These are phyloP conservation scores for Mylabris phalerata DNA, from an alignment of 1,140 invertebrate genomes.

Conservation along the genomic window DNA sequence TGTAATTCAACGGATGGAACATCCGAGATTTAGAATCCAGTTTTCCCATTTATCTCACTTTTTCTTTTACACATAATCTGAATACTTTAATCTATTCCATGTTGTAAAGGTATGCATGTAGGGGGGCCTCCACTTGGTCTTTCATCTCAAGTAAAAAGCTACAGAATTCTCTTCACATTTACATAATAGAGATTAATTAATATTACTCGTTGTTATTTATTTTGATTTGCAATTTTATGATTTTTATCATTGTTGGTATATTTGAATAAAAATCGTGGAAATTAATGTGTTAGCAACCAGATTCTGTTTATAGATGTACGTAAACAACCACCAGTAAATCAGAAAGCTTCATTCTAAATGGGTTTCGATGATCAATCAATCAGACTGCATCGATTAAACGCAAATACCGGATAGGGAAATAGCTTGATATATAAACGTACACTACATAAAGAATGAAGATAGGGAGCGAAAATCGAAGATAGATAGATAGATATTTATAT, in stretches of 20 bases:
- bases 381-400: conserved; percentile 4
- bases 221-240: neutral
- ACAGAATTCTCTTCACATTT: no score
- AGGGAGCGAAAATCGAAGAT: no score
- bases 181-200: no score
- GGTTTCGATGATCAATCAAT: neutral
- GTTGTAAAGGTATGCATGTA: neutral
- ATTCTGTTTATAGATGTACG: conserved; percentile 3
- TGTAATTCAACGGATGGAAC: conserved; percentile 6
- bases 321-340: conserved; percentile 1
- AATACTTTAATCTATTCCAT: conserved; percentile 10
- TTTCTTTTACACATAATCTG: conserved; percentile 7
- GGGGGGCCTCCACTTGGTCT: neutral
- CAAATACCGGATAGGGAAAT: conserved; percentile 1
- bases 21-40: conserved; percentile 8
- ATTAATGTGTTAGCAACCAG: neutral
- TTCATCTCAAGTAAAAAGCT: neutral
- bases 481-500: no score
- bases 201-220: no score
- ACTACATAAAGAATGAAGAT: no score
- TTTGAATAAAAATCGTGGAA: neutral
- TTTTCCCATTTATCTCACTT: conserved; percentile 14
- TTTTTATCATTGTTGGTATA: neutral
- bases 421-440: no score
- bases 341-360: neutral